These are phyloP conservation scores for Tyrophagus putrescentiae DNA, from an alignment of 1,140 invertebrate genomes.

Conservation along the genomic window DNA sequence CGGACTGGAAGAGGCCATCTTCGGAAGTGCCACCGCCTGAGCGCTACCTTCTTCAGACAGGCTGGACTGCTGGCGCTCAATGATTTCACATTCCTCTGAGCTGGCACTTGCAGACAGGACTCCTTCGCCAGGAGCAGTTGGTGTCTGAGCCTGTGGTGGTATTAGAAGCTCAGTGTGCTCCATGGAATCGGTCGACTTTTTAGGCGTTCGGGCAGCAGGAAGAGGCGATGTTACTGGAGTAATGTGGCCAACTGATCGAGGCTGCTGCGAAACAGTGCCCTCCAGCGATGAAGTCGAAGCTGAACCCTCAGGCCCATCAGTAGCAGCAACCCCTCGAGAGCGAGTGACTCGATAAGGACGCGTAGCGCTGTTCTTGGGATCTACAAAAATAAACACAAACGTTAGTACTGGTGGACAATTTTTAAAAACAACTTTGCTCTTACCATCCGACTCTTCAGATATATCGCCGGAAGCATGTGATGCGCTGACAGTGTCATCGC, in stretches of 20 bases:
- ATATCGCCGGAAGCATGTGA: background rate
- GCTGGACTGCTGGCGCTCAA: too few relatives aligned
- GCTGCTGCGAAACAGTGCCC: background rate
- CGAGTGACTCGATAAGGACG: constrained; percentile 24
- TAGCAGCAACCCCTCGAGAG: constrained; percentile 18
- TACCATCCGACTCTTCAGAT: constrained; percentile 14
- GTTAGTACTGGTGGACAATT: constrained; percentile 3
- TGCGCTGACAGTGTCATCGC: constrained; percentile 27
- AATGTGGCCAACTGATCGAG: background rate
- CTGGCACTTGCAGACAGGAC: too few relatives aligned
- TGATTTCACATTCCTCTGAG: too few relatives aligned
- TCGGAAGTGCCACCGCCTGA: too few relatives aligned
- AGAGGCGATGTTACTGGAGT: background rate
- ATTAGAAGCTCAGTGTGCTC: background rate
- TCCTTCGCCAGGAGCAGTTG: too few relatives aligned
- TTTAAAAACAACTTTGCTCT: background rate
- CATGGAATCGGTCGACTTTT: background rate
- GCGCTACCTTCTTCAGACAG: too few relatives aligned
- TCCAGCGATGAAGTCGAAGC: background rate
- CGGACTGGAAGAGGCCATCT: too few relatives aligned
- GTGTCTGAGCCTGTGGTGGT: background rate
- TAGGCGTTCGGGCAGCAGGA: background rate
- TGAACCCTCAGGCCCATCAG: background rate
- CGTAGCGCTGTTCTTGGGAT: background rate
- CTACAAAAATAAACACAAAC: background rate